A percentile compares a stretch with the other conserved stretches of the same genome.
These are phyloP conservation scores for Anabacerthia variegaticeps DNA, from an alignment of 2,797 vertebrate species.

Conservation along the genomic window DNA sequence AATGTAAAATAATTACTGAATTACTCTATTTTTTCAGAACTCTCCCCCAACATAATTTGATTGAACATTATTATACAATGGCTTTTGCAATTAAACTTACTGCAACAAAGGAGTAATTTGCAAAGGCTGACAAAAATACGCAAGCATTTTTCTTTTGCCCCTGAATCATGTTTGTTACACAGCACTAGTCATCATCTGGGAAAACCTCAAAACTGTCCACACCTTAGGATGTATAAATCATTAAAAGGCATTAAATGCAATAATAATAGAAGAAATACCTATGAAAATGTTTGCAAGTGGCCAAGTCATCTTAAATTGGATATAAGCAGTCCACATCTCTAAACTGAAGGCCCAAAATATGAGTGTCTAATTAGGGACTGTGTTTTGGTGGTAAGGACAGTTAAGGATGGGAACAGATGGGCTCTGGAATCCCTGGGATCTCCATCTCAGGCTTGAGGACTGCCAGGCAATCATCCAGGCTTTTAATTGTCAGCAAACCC, in stretches of 20 bases:
- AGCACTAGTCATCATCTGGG: not conserved
- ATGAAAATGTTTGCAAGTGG: not conserved
- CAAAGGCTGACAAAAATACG: not conserved
- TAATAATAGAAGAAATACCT: accelerated
- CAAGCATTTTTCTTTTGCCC: not conserved
- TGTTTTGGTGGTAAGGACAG: not conserved
- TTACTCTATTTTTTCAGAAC: not conserved
- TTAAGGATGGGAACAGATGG: not conserved
- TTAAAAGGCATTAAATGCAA: not conserved
- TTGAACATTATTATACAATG: not conserved
- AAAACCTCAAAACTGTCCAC: not conserved
- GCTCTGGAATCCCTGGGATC: not conserved
- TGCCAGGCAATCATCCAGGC: not conserved
- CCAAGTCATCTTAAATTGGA: not conserved
- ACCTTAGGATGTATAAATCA: not conserved
- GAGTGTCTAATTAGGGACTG: not conserved
- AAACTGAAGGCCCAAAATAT: not conserved
- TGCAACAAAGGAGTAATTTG: not conserved
- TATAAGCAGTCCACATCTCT: not conserved
- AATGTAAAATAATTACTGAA: not conserved
- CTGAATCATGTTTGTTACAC: not conserved
- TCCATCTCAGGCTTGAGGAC: not conserved
- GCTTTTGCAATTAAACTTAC: not conserved
- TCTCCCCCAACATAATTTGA: not conserved
- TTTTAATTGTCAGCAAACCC: not conserved